A percentile compares a stretch with the other conserved stretches of the same genome.
phyloP scores from a whole-genome alignment of 2,888 invertebrate species.

The Automeris io region DNA sequence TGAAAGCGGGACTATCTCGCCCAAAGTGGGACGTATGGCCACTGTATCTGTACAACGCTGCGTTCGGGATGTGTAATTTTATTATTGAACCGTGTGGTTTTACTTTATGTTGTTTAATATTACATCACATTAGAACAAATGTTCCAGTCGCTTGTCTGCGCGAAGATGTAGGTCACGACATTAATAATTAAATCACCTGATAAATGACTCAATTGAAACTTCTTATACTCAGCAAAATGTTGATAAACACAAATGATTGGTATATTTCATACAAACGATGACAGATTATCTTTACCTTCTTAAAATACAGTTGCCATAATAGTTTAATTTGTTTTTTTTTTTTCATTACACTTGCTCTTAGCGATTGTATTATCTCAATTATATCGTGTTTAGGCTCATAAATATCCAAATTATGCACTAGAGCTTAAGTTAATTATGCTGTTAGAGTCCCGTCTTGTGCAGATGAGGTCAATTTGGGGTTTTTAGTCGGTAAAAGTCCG shows the following conservation, averaged over 20 bases:
- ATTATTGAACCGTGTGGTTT: not conserved
- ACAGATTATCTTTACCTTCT: not conserved
- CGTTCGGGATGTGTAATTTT: no score
- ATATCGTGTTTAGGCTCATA: no score
- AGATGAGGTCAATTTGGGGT: no score
- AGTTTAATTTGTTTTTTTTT: not conserved
- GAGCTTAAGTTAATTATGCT: not conserved
- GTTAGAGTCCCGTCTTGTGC: not conserved
- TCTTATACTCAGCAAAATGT: not conserved
- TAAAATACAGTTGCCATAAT: not conserved
- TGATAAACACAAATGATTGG: constrained; percentile 5
- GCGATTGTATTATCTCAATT: no score
- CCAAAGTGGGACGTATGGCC: no score
- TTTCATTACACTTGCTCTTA: not conserved
- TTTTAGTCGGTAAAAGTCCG: not conserved
- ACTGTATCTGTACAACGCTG: no score
- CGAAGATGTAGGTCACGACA: not conserved
- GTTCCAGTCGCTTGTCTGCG: no score
- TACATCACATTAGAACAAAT: not conserved
- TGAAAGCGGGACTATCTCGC: no score
- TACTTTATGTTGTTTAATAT: not conserved
- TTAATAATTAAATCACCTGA: not conserved
- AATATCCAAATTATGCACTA: no score
- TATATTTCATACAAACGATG: constrained; percentile 7
- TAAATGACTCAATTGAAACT: not conserved